Base-by-base conservation (phyloP, 2,888 invertebrate genomes). In the Argyra leucocephala region DNA sequence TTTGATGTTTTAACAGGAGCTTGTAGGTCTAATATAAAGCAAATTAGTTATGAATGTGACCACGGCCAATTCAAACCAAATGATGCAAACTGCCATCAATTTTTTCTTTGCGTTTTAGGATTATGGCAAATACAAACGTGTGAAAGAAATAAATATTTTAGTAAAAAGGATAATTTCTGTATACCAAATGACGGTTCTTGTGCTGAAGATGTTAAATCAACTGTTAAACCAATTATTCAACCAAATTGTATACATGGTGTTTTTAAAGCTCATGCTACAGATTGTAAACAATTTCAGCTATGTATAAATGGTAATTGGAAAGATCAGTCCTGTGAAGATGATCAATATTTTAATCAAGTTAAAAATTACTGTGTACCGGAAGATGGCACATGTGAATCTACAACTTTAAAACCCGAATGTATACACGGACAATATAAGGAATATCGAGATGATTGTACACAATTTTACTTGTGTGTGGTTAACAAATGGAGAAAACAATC, bases 61-160 rank as follows among this genome's bases (percentile, higher is more conserved):
- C 22, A 66, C n/a, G 66, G 66, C 2, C 15, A 63, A 61, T 64
- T 37, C 15, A 15, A 58, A 7, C 23, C 31, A 7, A 62, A 64
- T 36, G 3, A 22, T 2, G 3, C 10, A 6, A 36, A 63, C 22
- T 66, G 66, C 57, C 36, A 37, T 5, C 58, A 61, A 9, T 66
- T 61, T 22, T 57, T 37, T 15, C 22, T 59, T 4, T 59, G 59
- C 15, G 23, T 59, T 15, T 18, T 15, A 2, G 23, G 23, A 23
- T 23, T 3, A 18, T 59, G 59, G 59, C 23, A 23, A 23, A 3
- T 15, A 6, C 59, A 59, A 24, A 12, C 15, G 1, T 59, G 59
- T 23, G 1, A 18, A 1, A 3, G 4, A 18, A 18, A 23, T 3
- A 15, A 15, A 3, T 59, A 59, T 18, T 59, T 59, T 18, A 59